phyloP scores from a whole-genome alignment of 2,113 vertebrate genomes.

The Danio rerio region DNA sequence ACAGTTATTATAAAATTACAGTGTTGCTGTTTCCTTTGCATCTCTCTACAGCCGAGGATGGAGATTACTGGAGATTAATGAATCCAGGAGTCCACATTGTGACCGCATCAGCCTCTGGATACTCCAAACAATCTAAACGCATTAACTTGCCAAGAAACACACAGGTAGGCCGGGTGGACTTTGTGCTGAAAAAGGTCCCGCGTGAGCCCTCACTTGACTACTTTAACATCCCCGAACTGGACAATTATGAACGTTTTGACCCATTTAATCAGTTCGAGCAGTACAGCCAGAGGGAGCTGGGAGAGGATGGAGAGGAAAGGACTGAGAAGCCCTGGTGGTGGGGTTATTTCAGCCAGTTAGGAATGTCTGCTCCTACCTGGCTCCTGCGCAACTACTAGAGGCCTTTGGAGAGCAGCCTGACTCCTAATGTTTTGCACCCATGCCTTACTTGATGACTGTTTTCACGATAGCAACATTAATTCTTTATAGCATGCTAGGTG shows the following conservation, averaged over 20 bases:
- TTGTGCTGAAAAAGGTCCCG: constrained; percentile 80
- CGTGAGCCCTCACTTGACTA: constrained; percentile 73
- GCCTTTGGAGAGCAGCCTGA: background rate
- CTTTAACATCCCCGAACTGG: constrained; percentile 71
- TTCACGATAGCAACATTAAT: background rate
- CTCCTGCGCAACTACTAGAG: constrained; percentile 84
- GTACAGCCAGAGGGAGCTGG: constrained; percentile 57
- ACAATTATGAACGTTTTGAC: constrained; percentile 74
- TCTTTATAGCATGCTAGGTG: background rate
- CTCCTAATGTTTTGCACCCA: background rate
- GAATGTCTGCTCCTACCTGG: constrained; percentile 85
- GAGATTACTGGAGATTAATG: constrained; percentile 94
- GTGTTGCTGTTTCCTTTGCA: background rate
- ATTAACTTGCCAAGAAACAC: constrained; percentile 83
- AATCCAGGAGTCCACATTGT: constrained; percentile 85
- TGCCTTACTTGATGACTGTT: constrained; percentile 5
- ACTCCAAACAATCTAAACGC: constrained; percentile 85
- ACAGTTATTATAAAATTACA: background rate
- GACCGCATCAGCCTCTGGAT: constrained; percentile 85
- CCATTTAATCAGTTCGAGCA: constrained; percentile 80
- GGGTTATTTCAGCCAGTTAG: constrained; percentile 89
- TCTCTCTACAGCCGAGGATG: constrained; percentile 80
- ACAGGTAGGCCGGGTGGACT: constrained; percentile 87
- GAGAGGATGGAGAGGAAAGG: constrained; percentile 63
- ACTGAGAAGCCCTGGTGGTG: constrained; percentile 97